Base-by-base conservation (phyloP, 1,140 invertebrate species). In the Drosophila sproati region DNA sequence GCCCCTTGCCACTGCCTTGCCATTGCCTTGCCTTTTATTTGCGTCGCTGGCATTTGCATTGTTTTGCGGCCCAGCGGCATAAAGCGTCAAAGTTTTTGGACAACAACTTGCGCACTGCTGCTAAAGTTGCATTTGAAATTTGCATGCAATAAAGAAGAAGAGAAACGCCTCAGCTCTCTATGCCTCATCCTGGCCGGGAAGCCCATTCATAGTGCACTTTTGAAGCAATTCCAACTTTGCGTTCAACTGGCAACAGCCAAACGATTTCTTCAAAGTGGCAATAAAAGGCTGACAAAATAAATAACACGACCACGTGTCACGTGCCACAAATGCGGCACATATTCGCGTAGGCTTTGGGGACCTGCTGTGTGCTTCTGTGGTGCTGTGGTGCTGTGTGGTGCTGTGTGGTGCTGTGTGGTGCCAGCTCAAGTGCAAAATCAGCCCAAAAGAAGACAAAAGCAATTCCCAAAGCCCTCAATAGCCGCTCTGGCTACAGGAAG, bases 91-190 rank as follows among this genome's bases (percentile, higher is more conserved):
- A 73, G 50, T 54, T 73, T 69, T 73, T 31, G 47, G 20, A 20
- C 20, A 20, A 20, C 20, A 20, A 35, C 61, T 20, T 50, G 5
- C 6, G 6, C 64, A 64, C 48, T 35, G n/a, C 63, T 37, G 39
- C 62, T 32, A 60, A 68, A 68, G 64, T 48, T 73, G 71, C 71
- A 69, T 61, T 73, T 69, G n/a, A 52, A 73, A 73, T 73, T 73
- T 73, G 71, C 71, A 73, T 73, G 61, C 61, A 73, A 61, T 73
- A 56, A 69, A 69, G 35, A 48, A 20, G 20, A 32, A n/a, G 12
- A 6, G 4, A 6, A 4, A 5, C 57, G 3, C 29, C 10, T n/a
- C 5, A 4, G 3, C 39, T 10, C 50, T 29, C 59, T 28, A 2
- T 48, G 6, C 5, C 28, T 2, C 41, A 2, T 12, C 5, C 28